A percentile compares a stretch with the other conserved stretches of the same genome.
These are phyloP conservation scores for Drosophila nr. perissopoda DNA, from an alignment of 2,888 invertebrate genomes.

Conservation along the genomic window DNA sequence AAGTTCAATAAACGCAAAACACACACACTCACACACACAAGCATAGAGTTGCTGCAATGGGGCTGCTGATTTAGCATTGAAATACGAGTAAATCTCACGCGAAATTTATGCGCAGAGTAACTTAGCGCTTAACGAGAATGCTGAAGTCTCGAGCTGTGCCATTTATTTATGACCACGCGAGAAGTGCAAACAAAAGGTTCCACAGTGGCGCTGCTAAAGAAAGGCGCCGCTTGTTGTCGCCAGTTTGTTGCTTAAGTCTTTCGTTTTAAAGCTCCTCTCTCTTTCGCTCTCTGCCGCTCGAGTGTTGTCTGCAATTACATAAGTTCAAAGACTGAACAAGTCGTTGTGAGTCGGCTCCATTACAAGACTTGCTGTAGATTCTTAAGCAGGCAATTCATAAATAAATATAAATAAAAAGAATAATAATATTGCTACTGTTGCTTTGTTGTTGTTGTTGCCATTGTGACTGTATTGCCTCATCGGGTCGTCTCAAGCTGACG, in stretches of 20 bases:
- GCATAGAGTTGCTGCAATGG: constrained; percentile 11
- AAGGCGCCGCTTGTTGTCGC: constrained; percentile 32
- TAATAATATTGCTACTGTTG: constrained; percentile 58
- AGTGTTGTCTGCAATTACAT: constrained; percentile 64
- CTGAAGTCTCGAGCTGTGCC: constrained; percentile 14
- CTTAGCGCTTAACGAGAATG: constrained; percentile 43
- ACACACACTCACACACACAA: constrained; percentile 10
- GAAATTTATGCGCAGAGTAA: constrained; percentile 51
- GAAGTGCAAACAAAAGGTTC: constrained; percentile 55
- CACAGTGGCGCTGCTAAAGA: constrained; percentile 25
- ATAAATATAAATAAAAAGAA: constrained; percentile 50
- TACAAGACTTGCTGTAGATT: constrained; percentile 56
- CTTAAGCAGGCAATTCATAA: constrained; percentile 52
- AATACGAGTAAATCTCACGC: constrained; percentile 57
- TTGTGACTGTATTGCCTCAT: constrained; percentile 60
- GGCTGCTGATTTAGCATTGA: constrained; percentile 50
- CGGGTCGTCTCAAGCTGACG: constrained; percentile 53
- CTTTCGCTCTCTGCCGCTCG: neutral
- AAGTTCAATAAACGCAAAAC: constrained; percentile 75
- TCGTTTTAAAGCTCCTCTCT: constrained; percentile 15
- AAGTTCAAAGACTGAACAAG: constrained; percentile 64
- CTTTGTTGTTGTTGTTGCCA: constrained; percentile 14
- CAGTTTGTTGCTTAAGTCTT: constrained; percentile 53
- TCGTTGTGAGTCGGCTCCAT: constrained; percentile 43
- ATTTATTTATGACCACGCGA: constrained; percentile 65